These are phyloP conservation scores for Notarius lentiginosus DNA, from an alignment of 2,113 vertebrate species.

Conservation along the genomic window DNA sequence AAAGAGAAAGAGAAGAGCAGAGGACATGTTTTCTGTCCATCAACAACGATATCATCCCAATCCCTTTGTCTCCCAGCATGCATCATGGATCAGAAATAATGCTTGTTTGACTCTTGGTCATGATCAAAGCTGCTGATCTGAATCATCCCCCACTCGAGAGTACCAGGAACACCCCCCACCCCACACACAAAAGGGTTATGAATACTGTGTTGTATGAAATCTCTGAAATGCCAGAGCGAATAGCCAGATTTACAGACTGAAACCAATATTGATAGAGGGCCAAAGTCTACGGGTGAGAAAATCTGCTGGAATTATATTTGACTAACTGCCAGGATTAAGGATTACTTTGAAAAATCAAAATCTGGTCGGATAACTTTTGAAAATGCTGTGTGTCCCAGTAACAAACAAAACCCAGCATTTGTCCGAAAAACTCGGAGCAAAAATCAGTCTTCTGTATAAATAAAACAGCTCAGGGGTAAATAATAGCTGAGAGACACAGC, in stretches of 20 bases:
- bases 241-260: neutral
- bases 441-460: neutral
- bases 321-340: neutral
- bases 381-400: neutral
- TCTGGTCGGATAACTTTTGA: neutral
- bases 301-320: neutral
- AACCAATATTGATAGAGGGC: neutral
- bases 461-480: neutral
- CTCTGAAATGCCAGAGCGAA: neutral
- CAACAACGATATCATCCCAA: neutral
- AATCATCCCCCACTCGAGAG: neutral
- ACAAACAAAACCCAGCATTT: neutral
- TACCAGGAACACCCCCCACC: neutral
- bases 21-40: neutral
- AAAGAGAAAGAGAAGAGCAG: neutral
- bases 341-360: slow-evolving; percentile 1
- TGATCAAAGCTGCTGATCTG: neutral
- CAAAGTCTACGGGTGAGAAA: neutral
- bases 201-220: neutral
- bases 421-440: neutral
- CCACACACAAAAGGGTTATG: neutral
- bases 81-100: neutral
- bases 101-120: slow-evolving; percentile 2
- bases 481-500: neutral
- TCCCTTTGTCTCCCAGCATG: neutral